phyloP scores from a whole-genome alignment of 2,888 invertebrate species.

The Criorhina ranunculi region DNA sequence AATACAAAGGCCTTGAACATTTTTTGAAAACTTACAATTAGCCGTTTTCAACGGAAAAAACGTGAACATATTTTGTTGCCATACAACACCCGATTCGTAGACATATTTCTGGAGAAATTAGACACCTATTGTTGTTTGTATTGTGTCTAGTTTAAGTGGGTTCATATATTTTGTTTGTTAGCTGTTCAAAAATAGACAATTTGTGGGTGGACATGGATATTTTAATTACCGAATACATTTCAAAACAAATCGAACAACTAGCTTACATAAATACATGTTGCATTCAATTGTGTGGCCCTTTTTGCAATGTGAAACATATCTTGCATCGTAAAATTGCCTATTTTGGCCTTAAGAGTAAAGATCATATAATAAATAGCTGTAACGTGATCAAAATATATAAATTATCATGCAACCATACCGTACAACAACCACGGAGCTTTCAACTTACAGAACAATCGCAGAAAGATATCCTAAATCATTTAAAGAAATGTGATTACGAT shows the following conservation, averaged over 20 bases:
- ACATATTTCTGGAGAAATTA: too few species aligned
- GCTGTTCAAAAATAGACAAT: too few species aligned
- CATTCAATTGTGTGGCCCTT: constrained; percentile 42
- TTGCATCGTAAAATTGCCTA: not conserved
- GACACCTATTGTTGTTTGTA: too few species aligned
- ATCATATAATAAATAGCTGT: constrained; percentile 34
- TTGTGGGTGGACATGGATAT: constrained; percentile 28
- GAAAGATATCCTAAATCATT: constrained; percentile 26
- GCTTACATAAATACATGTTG: constrained; percentile 31
- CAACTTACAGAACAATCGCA: constrained; percentile 29
- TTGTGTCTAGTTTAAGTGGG: too few species aligned
- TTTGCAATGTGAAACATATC: not conserved
- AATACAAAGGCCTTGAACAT: too few species aligned
- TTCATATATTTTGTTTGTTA: too few species aligned
- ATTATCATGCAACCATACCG: constrained; percentile 33
- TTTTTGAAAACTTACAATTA: too few species aligned
- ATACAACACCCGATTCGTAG: too few species aligned
- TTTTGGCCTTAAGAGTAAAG: constrained; percentile 16
- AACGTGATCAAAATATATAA: constrained; percentile 45
- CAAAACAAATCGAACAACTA: constrained; percentile 9
- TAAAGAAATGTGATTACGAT: constrained; percentile 3
- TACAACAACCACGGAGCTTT: constrained; percentile 12
- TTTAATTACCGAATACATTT: constrained; percentile 30
- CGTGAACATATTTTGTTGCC: too few species aligned
- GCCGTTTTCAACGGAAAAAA: too few species aligned